Evolutionary conservation across 2,797 vertebrate genomes (phyloP).

Genomic region (Crenichthys baileyi): DNA sequence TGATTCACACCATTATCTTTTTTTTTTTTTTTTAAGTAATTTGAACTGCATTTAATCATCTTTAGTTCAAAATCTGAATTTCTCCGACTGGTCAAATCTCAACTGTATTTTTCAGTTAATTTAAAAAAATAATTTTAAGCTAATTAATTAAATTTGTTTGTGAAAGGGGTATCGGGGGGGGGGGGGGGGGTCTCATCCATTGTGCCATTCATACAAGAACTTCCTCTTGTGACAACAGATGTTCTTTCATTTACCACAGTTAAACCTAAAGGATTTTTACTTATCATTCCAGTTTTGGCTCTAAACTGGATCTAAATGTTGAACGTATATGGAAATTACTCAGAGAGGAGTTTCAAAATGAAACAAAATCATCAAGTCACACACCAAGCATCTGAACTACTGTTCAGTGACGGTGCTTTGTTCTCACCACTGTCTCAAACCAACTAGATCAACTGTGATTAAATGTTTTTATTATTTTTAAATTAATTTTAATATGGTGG

Average conservation of each 20-base stretch:
- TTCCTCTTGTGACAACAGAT: background rate
- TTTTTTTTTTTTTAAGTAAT: background rate
- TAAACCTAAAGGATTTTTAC: background rate
- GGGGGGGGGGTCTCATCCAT: too few relatives aligned
- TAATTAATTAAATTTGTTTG: too few relatives aligned
- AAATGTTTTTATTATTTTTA: conserved; percentile 52
- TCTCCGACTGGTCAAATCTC: background rate
- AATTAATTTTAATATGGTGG: conserved; percentile 39
- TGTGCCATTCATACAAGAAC: too few relatives aligned
- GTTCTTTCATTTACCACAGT: background rate
- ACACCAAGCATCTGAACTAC: conserved; percentile 25
- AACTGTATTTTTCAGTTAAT: background rate
- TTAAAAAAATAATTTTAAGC: background rate
- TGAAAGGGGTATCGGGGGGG: background rate
- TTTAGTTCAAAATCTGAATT: background rate
- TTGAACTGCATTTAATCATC: background rate
- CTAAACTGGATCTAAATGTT: background rate
- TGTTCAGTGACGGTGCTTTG: conserved; percentile 62
- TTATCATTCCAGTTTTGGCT: background rate
- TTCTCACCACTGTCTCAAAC: conserved; percentile 51
- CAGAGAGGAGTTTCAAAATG: background rate
- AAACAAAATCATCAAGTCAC: conserved; percentile 9
- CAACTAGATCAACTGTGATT: conserved; percentile 61
- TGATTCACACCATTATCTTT: background rate
- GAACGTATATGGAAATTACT: background rate